These are phyloP conservation scores for Phenganax subtilis DNA, from an alignment of 92 coral and sea anemone genomes.

Conservation along the genomic window DNA sequence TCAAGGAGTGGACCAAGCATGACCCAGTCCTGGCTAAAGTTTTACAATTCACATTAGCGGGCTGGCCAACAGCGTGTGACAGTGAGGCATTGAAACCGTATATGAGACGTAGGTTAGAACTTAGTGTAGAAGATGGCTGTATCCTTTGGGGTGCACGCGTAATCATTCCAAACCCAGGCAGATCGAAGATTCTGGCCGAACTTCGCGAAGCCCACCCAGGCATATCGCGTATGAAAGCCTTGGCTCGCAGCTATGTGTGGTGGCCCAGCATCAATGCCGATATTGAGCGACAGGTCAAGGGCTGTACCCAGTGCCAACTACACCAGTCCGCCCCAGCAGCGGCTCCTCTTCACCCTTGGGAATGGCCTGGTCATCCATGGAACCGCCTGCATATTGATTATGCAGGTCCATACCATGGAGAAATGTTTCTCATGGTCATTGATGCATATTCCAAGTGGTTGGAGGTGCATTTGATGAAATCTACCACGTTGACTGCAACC, in stretches of 20 bases:
- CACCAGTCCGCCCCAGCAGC: slow-evolving; percentile 30
- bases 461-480: slow-evolving; percentile 38
- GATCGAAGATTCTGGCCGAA: slow-evolving; percentile 29
- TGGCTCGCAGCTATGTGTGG: slow-evolving; percentile 41
- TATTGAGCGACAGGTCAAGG: slow-evolving; percentile 15
- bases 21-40: slow-evolving; percentile 43
- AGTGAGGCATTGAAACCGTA: slow-evolving; percentile 36
- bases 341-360: slow-evolving; percentile 44
- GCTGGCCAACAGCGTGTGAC: slow-evolving; percentile 35
- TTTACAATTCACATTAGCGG: slow-evolving; percentile 10
- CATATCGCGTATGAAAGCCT: slow-evolving; percentile 38
- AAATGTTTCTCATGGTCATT: background rate
- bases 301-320: slow-evolving; percentile 14
- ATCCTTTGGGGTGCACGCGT: slow-evolving; percentile 43
- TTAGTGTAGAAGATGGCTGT: slow-evolving; percentile 33
- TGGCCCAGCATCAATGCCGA: slow-evolving; percentile 36
- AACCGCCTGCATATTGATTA: slow-evolving; percentile 30
- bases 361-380: slow-evolving; percentile 32
- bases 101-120: slow-evolving; percentile 15
- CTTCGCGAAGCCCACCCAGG: slow-evolving; percentile 46
- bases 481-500: slow-evolving; percentile 44
- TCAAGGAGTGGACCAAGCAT: slow-evolving; percentile 20
- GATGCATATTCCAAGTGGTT: slow-evolving; percentile 1
- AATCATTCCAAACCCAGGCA: slow-evolving; percentile 17
- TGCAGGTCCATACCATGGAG: slow-evolving; percentile 3